phyloP scores from a whole-genome alignment of 2,113 vertebrate genomes.

The Barbus barbus region DNA sequence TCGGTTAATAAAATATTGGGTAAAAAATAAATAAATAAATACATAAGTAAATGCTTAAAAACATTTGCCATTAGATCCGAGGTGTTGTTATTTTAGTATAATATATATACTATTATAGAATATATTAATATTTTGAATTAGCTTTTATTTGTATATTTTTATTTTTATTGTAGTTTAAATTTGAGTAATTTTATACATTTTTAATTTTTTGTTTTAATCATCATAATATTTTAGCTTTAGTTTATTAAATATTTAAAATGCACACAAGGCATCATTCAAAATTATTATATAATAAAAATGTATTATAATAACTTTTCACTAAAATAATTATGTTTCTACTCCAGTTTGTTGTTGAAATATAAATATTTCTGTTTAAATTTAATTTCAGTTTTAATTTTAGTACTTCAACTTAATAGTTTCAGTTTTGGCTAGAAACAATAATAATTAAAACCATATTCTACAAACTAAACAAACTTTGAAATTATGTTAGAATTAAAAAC shows the following conservation, averaged over 20 bases:
- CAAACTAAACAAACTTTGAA: neutral
- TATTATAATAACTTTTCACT: too few relatives aligned
- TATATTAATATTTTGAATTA: neutral
- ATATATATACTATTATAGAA: neutral
- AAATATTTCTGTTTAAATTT: too few relatives aligned
- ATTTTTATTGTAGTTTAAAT: neutral
- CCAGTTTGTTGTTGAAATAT: too few relatives aligned
- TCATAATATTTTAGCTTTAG: too few relatives aligned
- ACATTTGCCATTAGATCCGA: neutral
- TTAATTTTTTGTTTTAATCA: too few relatives aligned
- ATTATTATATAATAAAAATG: too few relatives aligned
- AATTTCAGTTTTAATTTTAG: too few relatives aligned
- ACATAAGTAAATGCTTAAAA: neutral
- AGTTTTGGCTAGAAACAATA: neutral
- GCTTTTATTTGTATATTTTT: neutral
- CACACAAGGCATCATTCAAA: too few relatives aligned
- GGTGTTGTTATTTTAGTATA: neutral
- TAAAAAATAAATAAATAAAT: too few relatives aligned
- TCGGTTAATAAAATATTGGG: neutral
- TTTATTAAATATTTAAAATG: too few relatives aligned
- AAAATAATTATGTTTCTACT: neutral
- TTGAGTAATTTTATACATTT: neutral
- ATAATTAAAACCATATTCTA: neutral
- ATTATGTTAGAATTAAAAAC: neutral
- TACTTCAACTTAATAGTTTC: neutral